phyloP scores from a whole-genome alignment of 2,888 invertebrate genomes.

The Eupithecia vulgata region DNA sequence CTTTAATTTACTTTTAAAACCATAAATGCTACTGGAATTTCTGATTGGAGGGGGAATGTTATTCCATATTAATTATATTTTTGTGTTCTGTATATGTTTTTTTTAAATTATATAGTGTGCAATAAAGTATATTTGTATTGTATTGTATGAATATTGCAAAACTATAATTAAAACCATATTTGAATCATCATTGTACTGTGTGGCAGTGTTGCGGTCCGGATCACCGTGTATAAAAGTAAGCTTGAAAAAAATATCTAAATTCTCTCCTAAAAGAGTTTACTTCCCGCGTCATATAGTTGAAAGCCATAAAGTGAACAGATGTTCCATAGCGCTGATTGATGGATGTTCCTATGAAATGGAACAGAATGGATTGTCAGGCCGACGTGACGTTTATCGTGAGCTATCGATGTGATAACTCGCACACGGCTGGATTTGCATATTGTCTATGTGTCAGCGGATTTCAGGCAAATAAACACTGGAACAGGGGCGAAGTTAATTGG shows the following conservation, averaged over 20 bases:
- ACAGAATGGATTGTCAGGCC: conserved; percentile 27
- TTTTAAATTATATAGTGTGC: too few species aligned
- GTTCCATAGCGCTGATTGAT: conserved; percentile 34
- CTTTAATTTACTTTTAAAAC: too few species aligned
- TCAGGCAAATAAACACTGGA: not conserved
- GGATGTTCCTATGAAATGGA: conserved; percentile 25
- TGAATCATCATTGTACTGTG: not conserved
- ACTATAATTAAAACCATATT: not conserved
- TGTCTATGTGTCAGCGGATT: not conserved
- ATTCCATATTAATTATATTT: too few species aligned
- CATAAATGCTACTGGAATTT: too few species aligned
- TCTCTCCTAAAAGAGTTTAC: not conserved
- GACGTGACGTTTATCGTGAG: conserved; percentile 30
- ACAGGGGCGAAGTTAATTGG: not conserved
- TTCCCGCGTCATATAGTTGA: conserved; percentile 14
- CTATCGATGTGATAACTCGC: conserved; percentile 30
- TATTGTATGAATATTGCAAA: not conserved
- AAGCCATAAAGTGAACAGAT: conserved; percentile 32
- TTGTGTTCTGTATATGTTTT: too few species aligned
- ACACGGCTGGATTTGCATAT: not conserved
- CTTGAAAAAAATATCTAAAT: not conserved
- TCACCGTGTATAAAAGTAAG: not conserved
- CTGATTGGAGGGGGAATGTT: too few species aligned
- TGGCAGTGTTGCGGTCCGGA: not conserved
- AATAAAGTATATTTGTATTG: too few species aligned